Conservation (phyloP, 1,140 invertebrate species). For the Heliconius eleuchia region DNA sequence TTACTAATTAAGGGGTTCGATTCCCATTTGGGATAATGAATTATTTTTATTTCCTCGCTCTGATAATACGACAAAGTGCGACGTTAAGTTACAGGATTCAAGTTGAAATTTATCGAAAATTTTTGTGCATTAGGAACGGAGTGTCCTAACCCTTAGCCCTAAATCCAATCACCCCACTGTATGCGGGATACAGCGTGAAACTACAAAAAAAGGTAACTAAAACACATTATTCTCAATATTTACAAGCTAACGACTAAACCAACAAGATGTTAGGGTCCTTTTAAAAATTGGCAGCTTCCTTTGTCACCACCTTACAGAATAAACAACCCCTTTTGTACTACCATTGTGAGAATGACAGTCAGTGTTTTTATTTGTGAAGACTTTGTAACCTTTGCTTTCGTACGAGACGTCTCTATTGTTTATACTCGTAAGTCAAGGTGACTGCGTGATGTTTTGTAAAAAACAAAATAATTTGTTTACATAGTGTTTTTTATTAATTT, state of each 20-base stretch:
- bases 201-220: neutral
- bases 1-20: too few species aligned
- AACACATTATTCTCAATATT: neutral
- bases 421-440: neutral
- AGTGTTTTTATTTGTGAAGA: slow-evolving; percentile 1
- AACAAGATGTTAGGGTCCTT: neutral
- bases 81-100: too few species aligned
- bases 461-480: neutral
- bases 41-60: too few species aligned
- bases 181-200: neutral
- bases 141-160: too few species aligned
- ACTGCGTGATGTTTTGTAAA: neutral
- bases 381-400: neutral
- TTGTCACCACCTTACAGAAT: neutral
- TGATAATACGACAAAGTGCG: too few species aligned
- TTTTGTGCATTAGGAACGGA: too few species aligned
- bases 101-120: too few species aligned
- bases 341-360: neutral
- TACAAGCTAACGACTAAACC: neutral
- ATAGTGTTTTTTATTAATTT: neutral
- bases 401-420: neutral
- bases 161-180: too few species aligned
- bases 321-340: slow-evolving; percentile 2
- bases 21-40: too few species aligned
- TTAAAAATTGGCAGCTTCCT: neutral